Evolutionary conservation across 2,888 invertebrate species (phyloP).

Genomic region (Hololepta plana): DNA sequence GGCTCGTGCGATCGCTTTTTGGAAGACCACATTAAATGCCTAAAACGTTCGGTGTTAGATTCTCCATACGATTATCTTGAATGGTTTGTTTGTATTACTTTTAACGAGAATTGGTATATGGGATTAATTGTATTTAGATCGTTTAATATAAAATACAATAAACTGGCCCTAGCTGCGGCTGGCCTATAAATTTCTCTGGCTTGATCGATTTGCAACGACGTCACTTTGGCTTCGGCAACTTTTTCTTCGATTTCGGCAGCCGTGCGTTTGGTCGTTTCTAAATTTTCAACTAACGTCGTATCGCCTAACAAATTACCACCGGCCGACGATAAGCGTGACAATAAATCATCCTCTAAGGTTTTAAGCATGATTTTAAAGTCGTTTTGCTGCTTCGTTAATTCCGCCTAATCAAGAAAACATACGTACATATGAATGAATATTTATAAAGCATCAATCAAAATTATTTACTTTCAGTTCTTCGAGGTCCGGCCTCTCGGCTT

Average conservation of each 20-base stretch:
- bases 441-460: too few relatives aligned
- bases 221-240: constrained; percentile 82
- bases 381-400: constrained; percentile 89
- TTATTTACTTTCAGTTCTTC: constrained; percentile 63
- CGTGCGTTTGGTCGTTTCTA: constrained; percentile 89
- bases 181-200: constrained; percentile 78
- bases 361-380: constrained; percentile 93
- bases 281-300: constrained; percentile 86
- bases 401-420: constrained; percentile 34
- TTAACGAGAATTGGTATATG: constrained; percentile 92
- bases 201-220: constrained; percentile 80
- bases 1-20: constrained; percentile 84
- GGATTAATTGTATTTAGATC: constrained; percentile 92
- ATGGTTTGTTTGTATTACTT: constrained; percentile 34
- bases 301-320: constrained; percentile 88
- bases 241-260: constrained; percentile 90
- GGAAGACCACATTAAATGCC: constrained; percentile 96
- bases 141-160: constrained; percentile 88
- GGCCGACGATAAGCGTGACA: constrained; percentile 79
- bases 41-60: constrained; percentile 23
- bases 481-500: constrained; percentile 89
- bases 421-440: too few relatives aligned
- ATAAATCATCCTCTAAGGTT: constrained; percentile 77
- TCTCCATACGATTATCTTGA: constrained; percentile 1
- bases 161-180: constrained; percentile 81